These are phyloP conservation scores for Ochotona curzoniae DNA, from an alignment of 2,113 vertebrate species.

Conservation along the genomic window DNA sequence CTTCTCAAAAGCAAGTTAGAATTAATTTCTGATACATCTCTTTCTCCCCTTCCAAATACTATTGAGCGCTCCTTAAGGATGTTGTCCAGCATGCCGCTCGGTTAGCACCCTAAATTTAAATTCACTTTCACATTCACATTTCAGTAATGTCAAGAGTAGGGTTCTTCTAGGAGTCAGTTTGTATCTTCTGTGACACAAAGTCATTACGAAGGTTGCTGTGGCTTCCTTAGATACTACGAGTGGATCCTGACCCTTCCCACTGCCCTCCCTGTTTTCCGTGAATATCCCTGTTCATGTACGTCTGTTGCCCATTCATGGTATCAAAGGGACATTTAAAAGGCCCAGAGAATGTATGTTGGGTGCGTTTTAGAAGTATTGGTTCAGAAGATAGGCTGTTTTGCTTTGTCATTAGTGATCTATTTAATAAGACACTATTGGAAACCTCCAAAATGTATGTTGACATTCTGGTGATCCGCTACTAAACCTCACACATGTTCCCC, in stretches of 20 bases:
- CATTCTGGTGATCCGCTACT: not conserved
- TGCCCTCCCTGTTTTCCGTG: not conserved
- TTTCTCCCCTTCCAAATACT: constrained; percentile 52
- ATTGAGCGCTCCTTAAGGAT: constrained; percentile 15
- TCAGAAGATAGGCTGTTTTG: not conserved
- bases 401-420: not conserved
- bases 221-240: not conserved
- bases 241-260: not conserved
- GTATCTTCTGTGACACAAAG: constrained; percentile 16
- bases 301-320: not conserved
- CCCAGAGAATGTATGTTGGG: not conserved
- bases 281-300: not conserved
- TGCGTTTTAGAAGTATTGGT: too few species aligned
- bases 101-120: constrained; percentile 43
- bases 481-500: not conserved
- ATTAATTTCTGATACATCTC: constrained; percentile 44
- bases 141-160: constrained; percentile 23
- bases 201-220: not conserved
- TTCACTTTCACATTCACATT: constrained; percentile 55
- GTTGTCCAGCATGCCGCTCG: not conserved
- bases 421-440: not conserved
- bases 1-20: not conserved
- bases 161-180: constrained; percentile 8
- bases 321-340: not conserved
- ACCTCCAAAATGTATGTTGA: not conserved